phyloP scores from a whole-genome alignment of 2,888 invertebrate species.

The Agrochola lota region DNA sequence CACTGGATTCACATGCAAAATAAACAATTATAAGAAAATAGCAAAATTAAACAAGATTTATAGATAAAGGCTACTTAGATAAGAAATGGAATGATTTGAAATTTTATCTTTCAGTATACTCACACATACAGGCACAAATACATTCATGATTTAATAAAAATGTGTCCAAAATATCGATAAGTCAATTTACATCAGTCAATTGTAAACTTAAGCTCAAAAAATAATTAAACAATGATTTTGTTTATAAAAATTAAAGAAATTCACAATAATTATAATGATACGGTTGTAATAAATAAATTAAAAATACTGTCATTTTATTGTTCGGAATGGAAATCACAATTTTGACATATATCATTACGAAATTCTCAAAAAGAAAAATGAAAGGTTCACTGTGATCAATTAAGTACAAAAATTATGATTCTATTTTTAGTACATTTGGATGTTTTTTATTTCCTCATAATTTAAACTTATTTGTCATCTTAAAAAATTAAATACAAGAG shows the following conservation, averaged over 20 bases:
- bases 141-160: slow-evolving; percentile 83
- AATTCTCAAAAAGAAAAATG: slow-evolving; percentile 89
- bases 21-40: slow-evolving; percentile 82
- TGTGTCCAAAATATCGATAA: slow-evolving; percentile 82
- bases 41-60: slow-evolving; percentile 80
- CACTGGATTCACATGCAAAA: slow-evolving; percentile 84
- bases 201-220: slow-evolving; percentile 86
- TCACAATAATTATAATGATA: slow-evolving; percentile 81
- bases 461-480: slow-evolving; percentile 89
- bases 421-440: slow-evolving; percentile 77
- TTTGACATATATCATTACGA: slow-evolving; percentile 75
- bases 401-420: slow-evolving; percentile 87
- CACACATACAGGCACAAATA: slow-evolving; percentile 82
- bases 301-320: slow-evolving; percentile 88
- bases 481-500: slow-evolving; percentile 90
- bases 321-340: slow-evolving; percentile 78
- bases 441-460: slow-evolving; percentile 82
- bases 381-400: slow-evolving; percentile 86
- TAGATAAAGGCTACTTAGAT: slow-evolving; percentile 76
- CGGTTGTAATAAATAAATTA: slow-evolving; percentile 86
- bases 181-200: slow-evolving; percentile 87
- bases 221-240: slow-evolving; percentile 84
- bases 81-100: slow-evolving; percentile 89
- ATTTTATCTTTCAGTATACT: slow-evolving; percentile 88
- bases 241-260: slow-evolving; percentile 81